Percentiles rank a stretch among this genome's conserved stretches.
phyloP scores from a whole-genome alignment of 35 echinoderm and acorn worm species.

The Diadema setosum region DNA sequence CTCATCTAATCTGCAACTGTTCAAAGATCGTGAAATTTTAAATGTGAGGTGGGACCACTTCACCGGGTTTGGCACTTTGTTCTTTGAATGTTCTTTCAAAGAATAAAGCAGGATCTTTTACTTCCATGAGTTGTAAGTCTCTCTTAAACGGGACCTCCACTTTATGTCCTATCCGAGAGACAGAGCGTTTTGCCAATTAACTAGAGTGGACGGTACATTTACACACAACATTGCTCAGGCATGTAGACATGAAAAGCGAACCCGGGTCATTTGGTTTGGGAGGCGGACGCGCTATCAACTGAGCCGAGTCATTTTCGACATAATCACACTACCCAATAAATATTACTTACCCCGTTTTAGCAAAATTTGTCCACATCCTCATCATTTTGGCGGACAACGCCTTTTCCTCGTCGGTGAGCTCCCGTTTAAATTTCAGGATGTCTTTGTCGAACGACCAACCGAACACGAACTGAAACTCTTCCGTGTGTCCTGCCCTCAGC shows the following conservation, averaged over 20 bases:
- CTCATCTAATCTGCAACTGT: too few species aligned
- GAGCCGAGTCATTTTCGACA: neutral
- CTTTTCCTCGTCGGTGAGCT: neutral
- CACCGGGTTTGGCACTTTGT: too few species aligned
- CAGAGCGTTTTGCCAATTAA: neutral
- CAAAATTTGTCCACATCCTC: slow-evolving; percentile 71
- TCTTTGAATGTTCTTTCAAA: too few species aligned
- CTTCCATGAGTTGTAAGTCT: neutral
- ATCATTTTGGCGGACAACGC: slow-evolving; percentile 23
- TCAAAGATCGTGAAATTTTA: too few species aligned
- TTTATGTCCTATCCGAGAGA: neutral
- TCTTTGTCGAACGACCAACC: slow-evolving; percentile 30
- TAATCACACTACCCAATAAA: neutral
- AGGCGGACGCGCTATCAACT: neutral
- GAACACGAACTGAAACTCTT: slow-evolving; percentile 55
- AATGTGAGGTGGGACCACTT: too few species aligned
- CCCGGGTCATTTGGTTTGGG: neutral
- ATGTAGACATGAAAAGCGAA: neutral
- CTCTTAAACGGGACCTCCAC: neutral
- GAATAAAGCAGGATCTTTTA: too few species aligned
- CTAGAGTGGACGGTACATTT: too few species aligned
- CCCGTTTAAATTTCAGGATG: neutral
- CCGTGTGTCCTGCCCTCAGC: slow-evolving; percentile 42
- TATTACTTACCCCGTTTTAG: slow-evolving; percentile 44
- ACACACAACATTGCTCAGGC: neutral